A percentile compares a stretch with the other conserved stretches of the same genome.
Evolutionary conservation across 92 coral and sea anemone genomes (phyloP).

Genomic region (Epizoanthus fatuus): DNA sequence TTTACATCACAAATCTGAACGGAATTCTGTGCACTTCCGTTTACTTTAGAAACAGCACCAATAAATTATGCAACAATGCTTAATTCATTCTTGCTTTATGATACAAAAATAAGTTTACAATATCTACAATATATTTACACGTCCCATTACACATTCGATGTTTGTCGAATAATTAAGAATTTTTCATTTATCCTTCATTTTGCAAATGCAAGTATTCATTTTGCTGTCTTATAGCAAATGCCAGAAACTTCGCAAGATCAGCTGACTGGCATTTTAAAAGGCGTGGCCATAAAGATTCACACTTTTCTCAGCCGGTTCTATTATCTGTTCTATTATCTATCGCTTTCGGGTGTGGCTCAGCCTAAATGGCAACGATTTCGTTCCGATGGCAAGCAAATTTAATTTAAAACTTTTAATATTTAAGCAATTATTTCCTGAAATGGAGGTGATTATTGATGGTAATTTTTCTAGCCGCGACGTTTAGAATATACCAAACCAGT

Average conservation of each 20-base stretch:
- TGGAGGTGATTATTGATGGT: no score
- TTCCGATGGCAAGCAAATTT: no score
- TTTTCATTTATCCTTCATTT: neutral
- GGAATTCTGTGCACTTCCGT: neutral
- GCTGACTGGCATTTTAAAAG: neutral
- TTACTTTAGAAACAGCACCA: neutral
- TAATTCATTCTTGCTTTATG: neutral
- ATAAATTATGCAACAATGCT: neutral
- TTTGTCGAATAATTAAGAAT: neutral
- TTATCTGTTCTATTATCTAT: no score
- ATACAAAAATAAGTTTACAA: conserved; percentile 18
- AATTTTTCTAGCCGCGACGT: no score
- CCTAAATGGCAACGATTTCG: no score
- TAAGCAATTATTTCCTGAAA: no score
- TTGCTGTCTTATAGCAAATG: neutral
- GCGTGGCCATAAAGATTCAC: no score
- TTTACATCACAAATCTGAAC: neutral
- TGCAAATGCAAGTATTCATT: neutral
- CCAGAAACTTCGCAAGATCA: neutral
- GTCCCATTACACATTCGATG: neutral
- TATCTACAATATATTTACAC: neutral
- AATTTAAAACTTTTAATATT: no score
- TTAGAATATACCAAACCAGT: no score
- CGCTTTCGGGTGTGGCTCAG: no score
- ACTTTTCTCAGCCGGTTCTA: no score